Percentiles rank a stretch among this genome's conserved stretches.
phyloP scores from a whole-genome alignment of 1,140 invertebrate genomes.

The Lepidurus apus region DNA sequence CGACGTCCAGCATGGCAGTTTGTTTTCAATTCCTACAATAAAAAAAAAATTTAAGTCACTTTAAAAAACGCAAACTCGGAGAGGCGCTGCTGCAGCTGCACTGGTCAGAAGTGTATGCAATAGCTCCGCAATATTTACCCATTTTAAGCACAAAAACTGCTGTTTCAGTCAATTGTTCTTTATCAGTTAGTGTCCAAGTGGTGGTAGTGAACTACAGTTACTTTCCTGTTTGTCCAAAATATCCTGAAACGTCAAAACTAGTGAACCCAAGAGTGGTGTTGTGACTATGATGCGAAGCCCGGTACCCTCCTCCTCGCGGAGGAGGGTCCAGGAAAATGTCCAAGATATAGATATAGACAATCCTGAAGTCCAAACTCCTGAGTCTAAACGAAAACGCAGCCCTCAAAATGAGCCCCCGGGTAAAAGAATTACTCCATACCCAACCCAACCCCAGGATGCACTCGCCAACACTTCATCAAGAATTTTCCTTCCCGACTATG shows the following conservation, averaged over 20 bases:
- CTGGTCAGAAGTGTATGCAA: not conserved
- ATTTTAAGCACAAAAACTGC: not conserved
- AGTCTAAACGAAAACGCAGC: not conserved
- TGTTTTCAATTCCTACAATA: too few species aligned
- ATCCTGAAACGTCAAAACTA: not conserved
- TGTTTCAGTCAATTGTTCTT: not conserved
- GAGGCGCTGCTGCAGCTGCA: conserved; percentile 2
- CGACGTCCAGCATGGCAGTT: too few species aligned
- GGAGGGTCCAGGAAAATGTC: not conserved
- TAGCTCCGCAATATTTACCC: not conserved
- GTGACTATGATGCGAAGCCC: not conserved
- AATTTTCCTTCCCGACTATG: not conserved
- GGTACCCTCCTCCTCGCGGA: not conserved
- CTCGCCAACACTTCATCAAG: not conserved
- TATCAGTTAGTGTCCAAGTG: not conserved
- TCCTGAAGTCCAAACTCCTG: not conserved
- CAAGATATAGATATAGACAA: not conserved
- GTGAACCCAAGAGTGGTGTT: not conserved
- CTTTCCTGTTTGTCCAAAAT: not conserved
- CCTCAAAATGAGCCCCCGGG: not conserved
- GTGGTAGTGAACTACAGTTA: not conserved
- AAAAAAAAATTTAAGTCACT: too few species aligned
- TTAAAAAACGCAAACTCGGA: too few species aligned
- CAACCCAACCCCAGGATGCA: not conserved
- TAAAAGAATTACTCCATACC: not conserved